Evolutionary conservation across 2,888 invertebrate species (phyloP), one percentile per base, ranked within the genome.

Genomic region (Morpho helenor): DNA sequence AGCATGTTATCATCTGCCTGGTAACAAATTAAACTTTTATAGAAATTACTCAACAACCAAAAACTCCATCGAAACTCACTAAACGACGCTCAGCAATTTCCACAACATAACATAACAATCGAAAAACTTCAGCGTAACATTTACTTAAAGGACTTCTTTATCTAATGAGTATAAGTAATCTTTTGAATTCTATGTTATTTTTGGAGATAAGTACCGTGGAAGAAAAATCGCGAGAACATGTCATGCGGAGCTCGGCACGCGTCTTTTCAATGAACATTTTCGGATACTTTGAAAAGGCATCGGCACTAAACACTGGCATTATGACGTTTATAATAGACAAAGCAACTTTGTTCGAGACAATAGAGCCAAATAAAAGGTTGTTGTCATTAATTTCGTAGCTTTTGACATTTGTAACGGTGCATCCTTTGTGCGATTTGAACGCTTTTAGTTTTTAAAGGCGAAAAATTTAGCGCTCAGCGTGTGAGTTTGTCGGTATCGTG

Each of bases 231-330:
- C 71, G 72, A 48, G 23, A 74, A 75, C 78, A 76, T 76, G 75
- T 81, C 80, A 79, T 73, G 84, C 79, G 79, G 79, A 74, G 81
- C 82, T 70, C 81, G 75, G 79, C 88, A 87, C 84, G 85, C 82
- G 83, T 77, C 76, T 82, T 76, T 87, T 85, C 84, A 85, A 76
- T 73, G 70, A 68, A 73, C 75, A 79, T 86, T 86, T 87, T 80
- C 77, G 73, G 75, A 75, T 76, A 74, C 69, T 55, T 69, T 77
- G 89, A 87, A 90, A 90, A 86, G 82, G 86, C 73, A 70, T 66
- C 82, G 87, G 87, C 82, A 82, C 79, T 90, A 88, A 89, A 90
- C 90, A 89, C 81, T 80, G 79, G 86, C 79, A 89, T 90, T 90
- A 89, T 90, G 81, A 75, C 79, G 69, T 79, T 69, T 72, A 76